phyloP scores from a whole-genome alignment of 1,140 invertebrate species.

The Orussus abietinus region DNA sequence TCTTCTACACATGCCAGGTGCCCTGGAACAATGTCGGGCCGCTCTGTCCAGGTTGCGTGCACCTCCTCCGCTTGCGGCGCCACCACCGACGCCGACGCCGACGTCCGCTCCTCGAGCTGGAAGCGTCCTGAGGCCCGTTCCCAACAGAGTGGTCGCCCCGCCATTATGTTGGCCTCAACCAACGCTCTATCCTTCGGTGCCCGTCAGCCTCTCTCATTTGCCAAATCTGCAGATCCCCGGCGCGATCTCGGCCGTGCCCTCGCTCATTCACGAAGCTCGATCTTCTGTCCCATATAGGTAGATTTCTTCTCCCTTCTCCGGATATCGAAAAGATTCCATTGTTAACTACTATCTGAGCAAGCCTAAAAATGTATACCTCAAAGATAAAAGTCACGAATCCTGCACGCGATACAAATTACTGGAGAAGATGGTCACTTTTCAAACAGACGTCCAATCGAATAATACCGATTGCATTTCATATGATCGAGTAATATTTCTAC shows the following conservation, averaged over 20 bases:
- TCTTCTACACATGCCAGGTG: conserved; percentile 71
- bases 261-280: conserved; percentile 24
- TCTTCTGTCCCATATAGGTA: conserved; percentile 21
- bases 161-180: conserved; percentile 43
- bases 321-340: too few species aligned
- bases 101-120: conserved; percentile 35
- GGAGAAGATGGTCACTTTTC: too few species aligned
- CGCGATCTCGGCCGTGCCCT: conserved; percentile 27
- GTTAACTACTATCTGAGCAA: too few species aligned
- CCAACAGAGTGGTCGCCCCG: conserved; percentile 40
- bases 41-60: conserved; percentile 47
- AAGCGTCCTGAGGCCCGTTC: conserved; percentile 42
- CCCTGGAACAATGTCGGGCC: conserved; percentile 63
- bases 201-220: conserved; percentile 35
- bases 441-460: too few species aligned
- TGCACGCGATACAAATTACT: too few species aligned
- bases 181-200: conserved; percentile 22
- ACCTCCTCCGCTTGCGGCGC: conserved; percentile 42
- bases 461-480: too few species aligned
- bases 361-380: too few species aligned
- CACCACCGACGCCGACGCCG: conserved; percentile 41
- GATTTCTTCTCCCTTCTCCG: too few species aligned
- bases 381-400: too few species aligned
- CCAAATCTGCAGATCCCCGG: conserved; percentile 28
- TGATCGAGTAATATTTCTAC: too few species aligned